A percentile compares a stretch with the other conserved stretches of the same genome.
These are phyloP conservation scores for Lamprologus tigripictilis DNA, from an alignment of 2,113 vertebrate genomes.

Conservation along the genomic window DNA sequence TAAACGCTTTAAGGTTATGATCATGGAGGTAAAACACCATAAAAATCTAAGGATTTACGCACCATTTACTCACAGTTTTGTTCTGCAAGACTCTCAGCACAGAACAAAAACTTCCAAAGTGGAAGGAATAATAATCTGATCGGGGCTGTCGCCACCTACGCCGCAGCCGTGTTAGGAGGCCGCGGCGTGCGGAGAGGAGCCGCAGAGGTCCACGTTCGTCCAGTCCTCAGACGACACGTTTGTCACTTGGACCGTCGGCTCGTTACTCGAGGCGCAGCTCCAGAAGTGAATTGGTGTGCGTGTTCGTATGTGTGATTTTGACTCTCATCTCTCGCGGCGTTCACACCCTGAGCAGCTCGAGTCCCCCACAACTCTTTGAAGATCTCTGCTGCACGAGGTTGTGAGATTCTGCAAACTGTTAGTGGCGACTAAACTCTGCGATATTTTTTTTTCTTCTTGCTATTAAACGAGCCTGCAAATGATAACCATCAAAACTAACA, in stretches of 20 bases:
- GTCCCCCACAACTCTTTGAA: not conserved
- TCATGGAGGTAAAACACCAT: not conserved
- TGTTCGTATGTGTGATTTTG: constrained; percentile 1
- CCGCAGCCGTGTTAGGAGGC: not conserved
- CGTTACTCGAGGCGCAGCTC: constrained; percentile 9
- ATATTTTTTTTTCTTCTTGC: rapidly evolving
- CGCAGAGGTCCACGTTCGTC: constrained; percentile 8
- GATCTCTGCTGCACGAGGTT: constrained; percentile 18
- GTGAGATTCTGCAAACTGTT: not conserved
- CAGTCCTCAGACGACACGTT: constrained; percentile 26
- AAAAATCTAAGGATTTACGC: not conserved
- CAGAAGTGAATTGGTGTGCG: constrained; percentile 8
- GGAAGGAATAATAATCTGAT: not conserved
- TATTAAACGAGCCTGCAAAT: not conserved
- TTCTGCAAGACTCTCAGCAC: not conserved
- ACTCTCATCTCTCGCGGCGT: constrained; percentile 3
- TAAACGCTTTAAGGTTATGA: rapidly evolving
- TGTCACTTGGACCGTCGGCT: constrained; percentile 21
- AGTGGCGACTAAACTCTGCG: not conserved
- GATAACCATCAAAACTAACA: rapidly evolving
- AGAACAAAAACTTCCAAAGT: not conserved
- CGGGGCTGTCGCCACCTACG: not conserved
- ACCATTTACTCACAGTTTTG: rapidly evolving
- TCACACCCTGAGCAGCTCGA: not conserved
- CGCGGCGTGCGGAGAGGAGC: not conserved